phyloP scores from a whole-genome alignment of 2,888 invertebrate genomes.

The Tetranychus piercei region DNA sequence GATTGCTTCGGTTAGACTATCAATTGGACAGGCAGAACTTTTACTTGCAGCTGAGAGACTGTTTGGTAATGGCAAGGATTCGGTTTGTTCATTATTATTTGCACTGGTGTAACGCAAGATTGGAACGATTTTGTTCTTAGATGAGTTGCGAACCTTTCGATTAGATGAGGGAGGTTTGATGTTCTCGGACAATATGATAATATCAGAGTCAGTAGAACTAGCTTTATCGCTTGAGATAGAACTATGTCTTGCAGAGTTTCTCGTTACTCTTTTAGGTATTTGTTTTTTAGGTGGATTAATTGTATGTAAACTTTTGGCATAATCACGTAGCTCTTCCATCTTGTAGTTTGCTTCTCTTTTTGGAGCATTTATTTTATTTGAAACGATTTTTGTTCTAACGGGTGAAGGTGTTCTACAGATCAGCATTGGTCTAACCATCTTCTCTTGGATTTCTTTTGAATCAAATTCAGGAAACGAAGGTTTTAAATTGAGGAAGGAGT shows the following conservation, averaged over 20 bases:
- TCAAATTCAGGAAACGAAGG: background rate
- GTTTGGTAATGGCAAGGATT: background rate
- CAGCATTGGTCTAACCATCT: background rate
- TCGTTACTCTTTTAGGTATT: background rate
- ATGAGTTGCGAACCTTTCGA: background rate
- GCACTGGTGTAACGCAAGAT: background rate
- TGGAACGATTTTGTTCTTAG: background rate
- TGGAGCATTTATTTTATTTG: constrained; percentile 11
- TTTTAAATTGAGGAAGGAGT: background rate
- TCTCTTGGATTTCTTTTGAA: background rate
- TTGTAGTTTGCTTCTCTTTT: constrained; percentile 10
- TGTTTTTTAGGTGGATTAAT: background rate
- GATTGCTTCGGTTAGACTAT: background rate
- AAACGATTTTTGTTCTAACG: background rate
- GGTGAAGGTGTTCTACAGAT: constrained; percentile 9
- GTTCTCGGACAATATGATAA: background rate
- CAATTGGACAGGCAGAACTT: background rate
- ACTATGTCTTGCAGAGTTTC: background rate
- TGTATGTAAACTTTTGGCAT: background rate
- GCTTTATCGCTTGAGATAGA: background rate
- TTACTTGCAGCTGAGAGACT: background rate
- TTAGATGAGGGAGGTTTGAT: background rate
- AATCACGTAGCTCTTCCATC: constrained; percentile 12
- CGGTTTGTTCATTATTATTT: background rate
- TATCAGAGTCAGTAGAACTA: background rate